Conservation (phyloP, 2,113 vertebrate species). For the Heloderma charlesbogerti region DNA sequence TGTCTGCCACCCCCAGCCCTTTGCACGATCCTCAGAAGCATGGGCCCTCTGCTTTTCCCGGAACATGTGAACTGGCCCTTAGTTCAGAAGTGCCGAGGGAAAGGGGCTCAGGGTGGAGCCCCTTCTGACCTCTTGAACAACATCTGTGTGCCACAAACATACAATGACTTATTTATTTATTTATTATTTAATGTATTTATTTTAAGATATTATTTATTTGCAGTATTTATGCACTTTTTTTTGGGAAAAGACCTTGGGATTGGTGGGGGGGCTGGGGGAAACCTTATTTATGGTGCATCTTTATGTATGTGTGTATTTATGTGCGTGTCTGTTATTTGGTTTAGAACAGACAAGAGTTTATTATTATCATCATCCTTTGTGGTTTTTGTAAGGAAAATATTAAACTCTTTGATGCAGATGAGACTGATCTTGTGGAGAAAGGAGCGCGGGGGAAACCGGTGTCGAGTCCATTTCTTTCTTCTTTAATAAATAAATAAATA, state of each 20-base stretch:
- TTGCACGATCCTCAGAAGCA: background rate
- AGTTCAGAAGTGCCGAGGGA: background rate
- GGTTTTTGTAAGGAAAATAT: slow-evolving; percentile 44
- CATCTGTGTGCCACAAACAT: slow-evolving; percentile 60
- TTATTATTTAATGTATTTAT: slow-evolving; percentile 76
- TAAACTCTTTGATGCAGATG: slow-evolving; percentile 49
- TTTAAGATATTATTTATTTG: slow-evolving; percentile 78
- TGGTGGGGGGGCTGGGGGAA: background rate
- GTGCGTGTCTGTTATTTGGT: slow-evolving; percentile 5
- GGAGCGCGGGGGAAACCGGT: background rate
- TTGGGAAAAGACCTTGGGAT: slow-evolving; percentile 6
- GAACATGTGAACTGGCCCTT: too few relatives aligned
- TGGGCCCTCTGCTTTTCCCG: too few relatives aligned
- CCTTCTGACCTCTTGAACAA: background rate
- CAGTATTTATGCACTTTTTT: slow-evolving; percentile 73
- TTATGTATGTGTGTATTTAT: slow-evolving; percentile 25
- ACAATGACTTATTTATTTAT: slow-evolving; percentile 76
- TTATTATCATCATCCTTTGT: slow-evolving; percentile 40
- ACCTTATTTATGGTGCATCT: slow-evolving; percentile 8
- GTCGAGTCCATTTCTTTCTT: background rate
- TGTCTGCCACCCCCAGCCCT: background rate
- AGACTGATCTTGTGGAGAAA: background rate
- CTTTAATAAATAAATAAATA: background rate
- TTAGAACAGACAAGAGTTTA: slow-evolving; percentile 38
- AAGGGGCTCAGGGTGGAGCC: background rate